phyloP scores from a whole-genome alignment of 1,140 invertebrate genomes.

The Danaus melanippus region DNA sequence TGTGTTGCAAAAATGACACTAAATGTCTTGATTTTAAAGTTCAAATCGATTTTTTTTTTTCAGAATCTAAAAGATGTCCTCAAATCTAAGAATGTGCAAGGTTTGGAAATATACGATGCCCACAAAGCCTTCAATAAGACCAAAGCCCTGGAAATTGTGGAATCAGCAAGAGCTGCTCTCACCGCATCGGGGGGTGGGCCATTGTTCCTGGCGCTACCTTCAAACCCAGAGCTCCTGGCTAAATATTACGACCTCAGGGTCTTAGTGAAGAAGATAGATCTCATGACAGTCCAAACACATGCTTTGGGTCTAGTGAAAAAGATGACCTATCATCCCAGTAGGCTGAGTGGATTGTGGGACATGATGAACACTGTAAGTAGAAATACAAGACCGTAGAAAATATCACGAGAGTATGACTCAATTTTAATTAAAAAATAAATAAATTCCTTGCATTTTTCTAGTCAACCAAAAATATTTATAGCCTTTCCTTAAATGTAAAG shows the following conservation, averaged over 20 bases:
- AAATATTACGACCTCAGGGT: slow-evolving; percentile 80
- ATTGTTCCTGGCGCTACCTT: slow-evolving; percentile 74
- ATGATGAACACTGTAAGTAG: slow-evolving; percentile 81
- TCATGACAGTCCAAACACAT: slow-evolving; percentile 80
- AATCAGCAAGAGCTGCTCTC: slow-evolving; percentile 72
- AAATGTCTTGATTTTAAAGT: no score
- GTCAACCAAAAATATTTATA: no score
- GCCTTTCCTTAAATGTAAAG: no score
- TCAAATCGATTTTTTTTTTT: slow-evolving; percentile 27
- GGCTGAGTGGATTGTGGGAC: slow-evolving; percentile 83
- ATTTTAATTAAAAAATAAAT: no score
- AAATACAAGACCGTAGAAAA: no score
- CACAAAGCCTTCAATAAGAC: slow-evolving; percentile 73
- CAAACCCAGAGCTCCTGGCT: slow-evolving; percentile 76
- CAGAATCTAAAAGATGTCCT: slow-evolving; percentile 69
- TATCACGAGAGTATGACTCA: no score
- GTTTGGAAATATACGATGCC: slow-evolving; percentile 75
- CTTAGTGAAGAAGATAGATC: slow-evolving; percentile 71
- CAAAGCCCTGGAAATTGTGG: slow-evolving; percentile 73
- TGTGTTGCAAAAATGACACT: no score
- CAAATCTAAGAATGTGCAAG: slow-evolving; percentile 74
- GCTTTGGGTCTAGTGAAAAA: slow-evolving; percentile 77
- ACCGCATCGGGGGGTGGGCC: slow-evolving; percentile 73
- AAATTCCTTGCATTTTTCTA: no score
- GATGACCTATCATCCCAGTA: slow-evolving; percentile 81